These are phyloP conservation scores for Vicugna pacos DNA, from an alignment of 2,113 vertebrate species.

Conservation along the genomic window DNA sequence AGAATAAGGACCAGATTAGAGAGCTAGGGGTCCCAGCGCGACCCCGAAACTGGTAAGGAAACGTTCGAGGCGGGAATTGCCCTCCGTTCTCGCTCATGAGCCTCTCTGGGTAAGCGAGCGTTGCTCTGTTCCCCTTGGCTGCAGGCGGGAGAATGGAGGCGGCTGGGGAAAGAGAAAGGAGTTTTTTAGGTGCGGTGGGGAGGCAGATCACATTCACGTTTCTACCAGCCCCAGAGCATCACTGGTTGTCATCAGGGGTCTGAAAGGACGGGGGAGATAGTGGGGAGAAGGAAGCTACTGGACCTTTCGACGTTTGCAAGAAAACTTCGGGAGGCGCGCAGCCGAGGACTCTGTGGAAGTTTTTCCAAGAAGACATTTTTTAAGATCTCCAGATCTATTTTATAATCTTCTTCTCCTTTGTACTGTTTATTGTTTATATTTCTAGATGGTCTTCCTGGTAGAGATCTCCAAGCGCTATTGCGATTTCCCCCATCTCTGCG, in stretches of 20 bases:
- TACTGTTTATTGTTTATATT: conserved; percentile 4
- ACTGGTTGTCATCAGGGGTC: neutral
- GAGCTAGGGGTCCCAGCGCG: rapidly evolving
- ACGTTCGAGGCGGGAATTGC: neutral
- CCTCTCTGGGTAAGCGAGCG: neutral
- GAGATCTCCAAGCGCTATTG: conserved; percentile 19
- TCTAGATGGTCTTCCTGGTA: neutral
- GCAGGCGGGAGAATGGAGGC: neutral
- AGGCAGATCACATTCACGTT: neutral
- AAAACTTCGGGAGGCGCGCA: conserved; percentile 12
- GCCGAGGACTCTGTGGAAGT: neutral
- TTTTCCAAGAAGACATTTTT: neutral
- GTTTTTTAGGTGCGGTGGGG: neutral
- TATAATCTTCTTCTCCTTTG: neutral
- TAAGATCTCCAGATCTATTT: neutral
- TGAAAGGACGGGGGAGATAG: neutral
- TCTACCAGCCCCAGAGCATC: neutral
- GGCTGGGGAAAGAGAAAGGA: neutral
- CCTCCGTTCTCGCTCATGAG: rapidly evolving
- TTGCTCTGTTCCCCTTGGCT: neutral
- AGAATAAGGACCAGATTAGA: neutral
- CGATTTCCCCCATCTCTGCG: neutral
- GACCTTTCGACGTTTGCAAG: neutral
- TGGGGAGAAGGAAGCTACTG: neutral
- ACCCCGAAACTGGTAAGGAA: neutral